Percentiles rank a stretch among this genome's conserved stretches.
These are phyloP conservation scores for Therioaphis trifolii DNA, from an alignment of 2,888 invertebrate genomes.

Conservation along the genomic window DNA sequence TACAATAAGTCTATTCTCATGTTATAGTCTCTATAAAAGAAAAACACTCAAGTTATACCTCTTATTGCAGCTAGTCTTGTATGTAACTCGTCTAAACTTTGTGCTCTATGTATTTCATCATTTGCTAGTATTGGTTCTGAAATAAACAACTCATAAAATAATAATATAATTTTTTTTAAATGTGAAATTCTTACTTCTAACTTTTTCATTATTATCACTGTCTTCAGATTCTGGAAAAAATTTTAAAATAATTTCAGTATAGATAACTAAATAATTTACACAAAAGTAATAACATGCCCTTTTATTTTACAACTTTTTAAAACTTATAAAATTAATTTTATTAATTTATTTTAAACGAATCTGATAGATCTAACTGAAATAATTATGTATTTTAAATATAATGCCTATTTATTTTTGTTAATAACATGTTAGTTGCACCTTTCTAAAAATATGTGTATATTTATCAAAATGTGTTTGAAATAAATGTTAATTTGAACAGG, in stretches of 20 bases:
- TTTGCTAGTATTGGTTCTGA: conserved; percentile 57
- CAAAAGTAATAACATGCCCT: neutral
- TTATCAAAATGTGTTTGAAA: no score
- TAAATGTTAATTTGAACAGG: no score
- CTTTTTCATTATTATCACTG: conserved; percentile 43
- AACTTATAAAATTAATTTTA: neutral
- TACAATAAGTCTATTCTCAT: no score
- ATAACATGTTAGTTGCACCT: no score
- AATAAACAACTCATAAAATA: neutral
- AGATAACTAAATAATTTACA: neutral
- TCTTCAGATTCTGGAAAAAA: conserved; percentile 48
- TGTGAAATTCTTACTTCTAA: conserved; percentile 31
- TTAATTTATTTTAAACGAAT: neutral
- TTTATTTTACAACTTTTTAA: neutral
- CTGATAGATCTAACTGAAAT: neutral
- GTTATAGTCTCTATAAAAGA: no score
- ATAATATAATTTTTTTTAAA: neutral
- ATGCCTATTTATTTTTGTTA: no score
- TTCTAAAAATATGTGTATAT: no score
- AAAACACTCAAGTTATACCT: conserved; percentile 35
- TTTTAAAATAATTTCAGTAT: neutral
- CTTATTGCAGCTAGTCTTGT: conserved; percentile 54
- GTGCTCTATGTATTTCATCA: conserved; percentile 53
- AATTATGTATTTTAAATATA: no score
- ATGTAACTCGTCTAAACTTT: conserved; percentile 59